Percentiles rank a stretch among this genome's conserved stretches.
phyloP scores from a whole-genome alignment of 2,888 invertebrate species.

The Cheilosia soror region DNA sequence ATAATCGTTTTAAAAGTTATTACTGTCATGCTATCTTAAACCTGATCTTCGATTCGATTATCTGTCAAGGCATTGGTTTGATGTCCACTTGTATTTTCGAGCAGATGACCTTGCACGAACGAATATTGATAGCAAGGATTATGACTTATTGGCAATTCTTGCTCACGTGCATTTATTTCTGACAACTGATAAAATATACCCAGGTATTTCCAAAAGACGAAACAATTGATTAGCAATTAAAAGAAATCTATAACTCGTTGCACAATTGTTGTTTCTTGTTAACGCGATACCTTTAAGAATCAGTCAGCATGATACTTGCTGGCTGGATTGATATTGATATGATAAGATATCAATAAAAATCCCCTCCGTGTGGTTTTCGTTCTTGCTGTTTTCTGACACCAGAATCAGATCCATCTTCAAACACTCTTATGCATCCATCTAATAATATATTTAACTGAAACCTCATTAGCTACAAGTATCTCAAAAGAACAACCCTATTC shows the following conservation, averaged over 20 bases:
- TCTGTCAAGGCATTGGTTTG: too few species aligned
- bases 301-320: not conserved
- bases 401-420: not conserved
- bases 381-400: not conserved
- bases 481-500: not conserved
- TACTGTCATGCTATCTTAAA: too few species aligned
- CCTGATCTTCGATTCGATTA: too few species aligned
- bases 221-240: not conserved
- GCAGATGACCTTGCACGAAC: too few species aligned
- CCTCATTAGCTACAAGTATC: not conserved
- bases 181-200: too few species aligned
- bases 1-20: too few species aligned
- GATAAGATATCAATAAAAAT: not conserved
- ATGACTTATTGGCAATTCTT: too few species aligned
- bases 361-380: not conserved
- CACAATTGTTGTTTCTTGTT: not conserved
- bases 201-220: not conserved
- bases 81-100: too few species aligned
- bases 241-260: not conserved
- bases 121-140: too few species aligned
- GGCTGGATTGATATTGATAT: not conserved
- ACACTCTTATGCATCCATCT: not conserved
- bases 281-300: not conserved
- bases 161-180: too few species aligned
- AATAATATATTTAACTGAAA: not conserved